These are phyloP conservation scores for Agapostemon virescens DNA, from an alignment of 2,888 invertebrate genomes.

Conservation along the genomic window DNA sequence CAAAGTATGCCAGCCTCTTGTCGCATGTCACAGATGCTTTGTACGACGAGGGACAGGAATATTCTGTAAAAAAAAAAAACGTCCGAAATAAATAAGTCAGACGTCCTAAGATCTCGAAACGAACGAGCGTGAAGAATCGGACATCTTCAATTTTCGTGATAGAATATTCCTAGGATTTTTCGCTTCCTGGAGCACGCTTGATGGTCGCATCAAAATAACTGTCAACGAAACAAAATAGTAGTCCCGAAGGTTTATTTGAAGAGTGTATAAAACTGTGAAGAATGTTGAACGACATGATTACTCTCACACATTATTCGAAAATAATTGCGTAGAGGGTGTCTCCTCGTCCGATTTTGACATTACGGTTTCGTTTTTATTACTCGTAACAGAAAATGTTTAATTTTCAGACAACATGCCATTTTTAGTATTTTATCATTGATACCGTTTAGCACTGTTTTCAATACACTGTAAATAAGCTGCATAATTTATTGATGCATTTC, in stretches of 20 bases:
- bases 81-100: slow-evolving; percentile 8
- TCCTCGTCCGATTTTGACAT: too few species aligned
- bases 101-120: neutral
- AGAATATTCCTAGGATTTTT: neutral
- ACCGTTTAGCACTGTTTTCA: too few species aligned
- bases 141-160: neutral
- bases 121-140: slow-evolving; percentile 23
- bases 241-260: neutral
- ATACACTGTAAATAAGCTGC: too few species aligned
- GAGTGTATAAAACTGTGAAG: neutral
- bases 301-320: too few species aligned
- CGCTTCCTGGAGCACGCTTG: neutral
- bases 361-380: too few species aligned
- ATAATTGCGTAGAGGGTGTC: too few species aligned
- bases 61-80: slow-evolving; percentile 17
- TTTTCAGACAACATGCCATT: too few species aligned
- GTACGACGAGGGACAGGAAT: neutral
- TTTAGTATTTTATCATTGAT: too few species aligned
- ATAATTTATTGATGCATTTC: too few species aligned
- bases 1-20: slow-evolving; percentile 59
- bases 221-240: neutral
- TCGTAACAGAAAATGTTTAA: too few species aligned
- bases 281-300: neutral
- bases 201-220: neutral
- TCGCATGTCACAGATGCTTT: slow-evolving; percentile 56